Base-by-base conservation (phyloP, 2,888 invertebrate species). In the Lottia scabra region DNA sequence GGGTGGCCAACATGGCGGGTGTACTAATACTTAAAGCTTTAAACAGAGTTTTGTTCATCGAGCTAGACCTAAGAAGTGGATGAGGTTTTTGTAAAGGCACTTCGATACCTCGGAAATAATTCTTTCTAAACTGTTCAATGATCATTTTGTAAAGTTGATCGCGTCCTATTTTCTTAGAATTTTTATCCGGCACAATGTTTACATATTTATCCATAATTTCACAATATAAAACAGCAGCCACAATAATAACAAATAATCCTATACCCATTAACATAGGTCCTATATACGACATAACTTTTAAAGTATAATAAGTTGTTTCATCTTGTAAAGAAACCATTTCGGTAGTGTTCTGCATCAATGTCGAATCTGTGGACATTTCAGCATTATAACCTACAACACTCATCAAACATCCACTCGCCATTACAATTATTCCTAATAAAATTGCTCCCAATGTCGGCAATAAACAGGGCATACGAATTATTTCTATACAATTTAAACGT, bases 171-270 rank as follows among this genome's bases (percentile, higher is more conserved):
- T 71, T 69, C n/a, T 74, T 71, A 15, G 76, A 63, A 15, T 75
- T 75, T 44, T 80, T 81, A 19, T 78, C 76, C 0, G 96, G 96
- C 19, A 96, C 95, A 69, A 97, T 95, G 89, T 95, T 95, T 1
- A 97, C 96, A 0, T 98, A 90, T 76, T 96, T 96, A 90, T 98
- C 98, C 3, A 98, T 93, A 0, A 97, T 96, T 88, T 98, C 98
- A 87, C 98, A 97, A n/a, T 98, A 98, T 95, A 98, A 96, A 69
- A 99, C 98, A 87, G 98, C 98, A 0, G 98, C 97, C 44, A 98
- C 96, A 27, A 98, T 98, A 62, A 98, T 95, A 81, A 97, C 96
- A 89, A 98, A 98, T 93, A 96, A 96, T 90, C 98, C 98, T 75
- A 97, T 94, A 44, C 98, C 98, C 98, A 98, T 98, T 69, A 98